These are phyloP conservation scores for Octopus sinensis DNA, from an alignment of 1,140 invertebrate species.

Conservation along the genomic window DNA sequence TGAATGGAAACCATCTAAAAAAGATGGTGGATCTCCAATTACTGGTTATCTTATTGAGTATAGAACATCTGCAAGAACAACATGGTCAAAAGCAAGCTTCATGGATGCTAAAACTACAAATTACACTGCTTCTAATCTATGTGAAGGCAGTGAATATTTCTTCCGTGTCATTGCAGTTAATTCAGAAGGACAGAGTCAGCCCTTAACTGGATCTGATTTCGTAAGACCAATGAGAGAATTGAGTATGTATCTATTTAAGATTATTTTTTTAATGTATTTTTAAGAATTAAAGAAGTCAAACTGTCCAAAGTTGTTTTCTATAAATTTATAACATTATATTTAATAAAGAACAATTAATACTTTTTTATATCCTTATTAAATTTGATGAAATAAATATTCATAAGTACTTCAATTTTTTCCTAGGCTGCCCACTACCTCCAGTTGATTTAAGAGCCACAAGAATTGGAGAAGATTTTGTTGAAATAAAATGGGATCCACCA, in stretches of 20 bases:
- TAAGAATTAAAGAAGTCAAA: not conserved
- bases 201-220: constrained; percentile 81
- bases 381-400: not conserved
- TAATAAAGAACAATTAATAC: constrained; percentile 41
- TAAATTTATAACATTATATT: not conserved
- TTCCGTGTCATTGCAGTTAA: constrained; percentile 71
- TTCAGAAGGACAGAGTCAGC: constrained; percentile 85
- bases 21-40: constrained; percentile 48
- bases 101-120: constrained; percentile 58
- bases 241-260: constrained; percentile 57
- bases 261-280: not conserved
- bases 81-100: constrained; percentile 80
- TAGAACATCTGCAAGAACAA: constrained; percentile 64
- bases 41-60: constrained; percentile 50
- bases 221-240: constrained; percentile 91
- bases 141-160: constrained; percentile 36
- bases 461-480: constrained; percentile 89
- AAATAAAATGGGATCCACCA: constrained; percentile 87
- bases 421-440: constrained; percentile 86
- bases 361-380: not conserved
- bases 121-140: constrained; percentile 34
- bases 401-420: constrained; percentile 23
- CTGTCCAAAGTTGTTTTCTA: not conserved
- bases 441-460: constrained; percentile 88
- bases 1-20: constrained; percentile 46